These are phyloP conservation scores for Notodonta ziczac DNA, from an alignment of 2,888 invertebrate species.

Conservation along the genomic window DNA sequence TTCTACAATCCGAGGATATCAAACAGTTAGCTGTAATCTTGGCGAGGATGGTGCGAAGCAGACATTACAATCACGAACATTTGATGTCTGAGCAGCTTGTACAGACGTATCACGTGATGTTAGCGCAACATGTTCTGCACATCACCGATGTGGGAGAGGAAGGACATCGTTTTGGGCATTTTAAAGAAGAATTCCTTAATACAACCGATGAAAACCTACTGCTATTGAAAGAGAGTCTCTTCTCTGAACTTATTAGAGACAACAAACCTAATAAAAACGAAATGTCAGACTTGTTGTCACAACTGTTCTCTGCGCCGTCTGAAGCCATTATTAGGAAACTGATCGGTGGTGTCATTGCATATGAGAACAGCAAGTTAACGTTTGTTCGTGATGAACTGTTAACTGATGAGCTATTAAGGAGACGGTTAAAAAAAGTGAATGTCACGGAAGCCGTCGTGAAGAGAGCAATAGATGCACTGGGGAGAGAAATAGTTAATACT, in stretches of 20 bases:
- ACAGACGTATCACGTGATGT: not conserved
- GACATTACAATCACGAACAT: not conserved
- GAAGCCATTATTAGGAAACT: slow-evolving; percentile 13
- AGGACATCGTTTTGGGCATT: not conserved
- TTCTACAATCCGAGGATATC: not conserved
- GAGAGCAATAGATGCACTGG: slow-evolving; percentile 18
- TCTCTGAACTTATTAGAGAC: not conserved
- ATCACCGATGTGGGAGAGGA: not conserved
- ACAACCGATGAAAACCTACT: not conserved
- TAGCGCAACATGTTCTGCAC: not conserved
- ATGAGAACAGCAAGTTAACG: slow-evolving; percentile 15
- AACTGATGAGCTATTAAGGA: not conserved
- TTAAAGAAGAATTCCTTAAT: not conserved
- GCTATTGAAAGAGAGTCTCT: not conserved
- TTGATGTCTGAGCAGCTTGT: not conserved
- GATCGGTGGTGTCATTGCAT: slow-evolving; percentile 17
- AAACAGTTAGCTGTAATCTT: not conserved
- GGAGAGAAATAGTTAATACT: slow-evolving; percentile 10
- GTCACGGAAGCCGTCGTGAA: slow-evolving; percentile 11
- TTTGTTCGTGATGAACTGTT: slow-evolving; percentile 10
- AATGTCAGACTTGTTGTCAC: not conserved
- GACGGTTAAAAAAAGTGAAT: slow-evolving; percentile 9
- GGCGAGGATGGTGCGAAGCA: not conserved
- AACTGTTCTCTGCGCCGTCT: not conserved
- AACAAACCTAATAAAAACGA: not conserved